phyloP scores from a whole-genome alignment of 2,888 invertebrate genomes.

The Drosophila nigricruria region DNA sequence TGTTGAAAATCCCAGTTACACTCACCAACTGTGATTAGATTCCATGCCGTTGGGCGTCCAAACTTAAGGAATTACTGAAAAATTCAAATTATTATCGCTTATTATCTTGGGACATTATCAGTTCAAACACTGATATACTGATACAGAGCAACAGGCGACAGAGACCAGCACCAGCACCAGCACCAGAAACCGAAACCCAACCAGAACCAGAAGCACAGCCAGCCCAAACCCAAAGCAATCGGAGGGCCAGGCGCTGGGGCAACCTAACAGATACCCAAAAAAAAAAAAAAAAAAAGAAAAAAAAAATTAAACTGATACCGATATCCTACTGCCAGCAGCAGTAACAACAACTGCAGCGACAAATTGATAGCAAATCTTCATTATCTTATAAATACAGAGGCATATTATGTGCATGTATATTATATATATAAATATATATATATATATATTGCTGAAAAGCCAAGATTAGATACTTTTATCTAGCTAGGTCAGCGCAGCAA shows the following conservation, averaged over 20 bases:
- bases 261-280: slow-evolving; percentile 70
- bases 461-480: slow-evolving; percentile 85
- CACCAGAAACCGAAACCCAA: slow-evolving; percentile 28
- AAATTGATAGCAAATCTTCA: slow-evolving; percentile 85
- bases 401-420: slow-evolving; percentile 55
- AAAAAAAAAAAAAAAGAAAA: slow-evolving; percentile 48
- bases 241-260: slow-evolving; percentile 36
- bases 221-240: slow-evolving; percentile 38
- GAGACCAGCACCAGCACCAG: slow-evolving; percentile 32
- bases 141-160: slow-evolving; percentile 68
- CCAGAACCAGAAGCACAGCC: slow-evolving; percentile 33
- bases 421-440: slow-evolving; percentile 7
- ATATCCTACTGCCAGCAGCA: slow-evolving; percentile 69
- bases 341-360: slow-evolving; percentile 32
- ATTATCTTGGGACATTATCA: slow-evolving; percentile 85
- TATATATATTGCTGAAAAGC: slow-evolving; percentile 73
- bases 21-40: slow-evolving; percentile 84
- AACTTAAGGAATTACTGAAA: slow-evolving; percentile 84
- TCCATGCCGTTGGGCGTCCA: slow-evolving; percentile 75
- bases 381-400: slow-evolving; percentile 81
- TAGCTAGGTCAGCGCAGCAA: slow-evolving; percentile 78
- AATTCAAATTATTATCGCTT: slow-evolving; percentile 85
- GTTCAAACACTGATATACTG: slow-evolving; percentile 84
- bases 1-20: slow-evolving; percentile 84
- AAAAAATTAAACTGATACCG: slow-evolving; percentile 64